Evolutionary conservation across 2,888 invertebrate genomes (phyloP), one percentile per base, ranked within the genome.

Genomic region (Arenicola marina): DNA sequence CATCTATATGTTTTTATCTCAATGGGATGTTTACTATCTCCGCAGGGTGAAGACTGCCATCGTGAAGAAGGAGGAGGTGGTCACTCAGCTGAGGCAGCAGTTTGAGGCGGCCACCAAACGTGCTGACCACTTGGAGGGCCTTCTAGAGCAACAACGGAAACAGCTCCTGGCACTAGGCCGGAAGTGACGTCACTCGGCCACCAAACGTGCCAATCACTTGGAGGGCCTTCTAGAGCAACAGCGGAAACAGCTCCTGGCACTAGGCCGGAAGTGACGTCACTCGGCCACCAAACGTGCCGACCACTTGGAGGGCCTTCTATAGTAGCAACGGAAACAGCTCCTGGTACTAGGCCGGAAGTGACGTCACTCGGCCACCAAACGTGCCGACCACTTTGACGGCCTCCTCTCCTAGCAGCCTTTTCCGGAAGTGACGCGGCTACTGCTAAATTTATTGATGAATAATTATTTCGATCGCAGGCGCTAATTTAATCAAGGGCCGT

Each of bases 351-450:
- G 73, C 29, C 76, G 74, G 59, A 69, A 63, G 51, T 63, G 56
- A 64, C n/a, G n/a, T n/a, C n/a, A n/a, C n/a, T n/a, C 83, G 28
- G 83, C 84, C 4, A 71, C 79, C 62, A 83, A 83, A 70, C 68
- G 83, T 38, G 83, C 84, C 2, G 83, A 84, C 65, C 83, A 84
- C 64, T 70, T 84, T n/a, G 84, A 84, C 62, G 81, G 80, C 1
- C 71, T 83, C 11, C 70, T 84, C 53, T 78, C 81, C 56, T 82
- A 83, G 69, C 83, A 83, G 66, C 67, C 28, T 48, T 53, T 72
- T 73, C 29, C 76, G 74, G 59, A 69, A 63, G 51, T 63, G 56
- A 64, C n/a, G n/a, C n/a, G n/a, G n/a, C n/a, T n/a, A n/a, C n/a
- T n/a, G n/a, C n/a, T n/a, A n/a, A n/a, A n/a, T n/a, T n/a, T n/a